These are phyloP conservation scores for Mylabris phalerata DNA, from an alignment of 1,140 invertebrate genomes.

Conservation along the genomic window DNA sequence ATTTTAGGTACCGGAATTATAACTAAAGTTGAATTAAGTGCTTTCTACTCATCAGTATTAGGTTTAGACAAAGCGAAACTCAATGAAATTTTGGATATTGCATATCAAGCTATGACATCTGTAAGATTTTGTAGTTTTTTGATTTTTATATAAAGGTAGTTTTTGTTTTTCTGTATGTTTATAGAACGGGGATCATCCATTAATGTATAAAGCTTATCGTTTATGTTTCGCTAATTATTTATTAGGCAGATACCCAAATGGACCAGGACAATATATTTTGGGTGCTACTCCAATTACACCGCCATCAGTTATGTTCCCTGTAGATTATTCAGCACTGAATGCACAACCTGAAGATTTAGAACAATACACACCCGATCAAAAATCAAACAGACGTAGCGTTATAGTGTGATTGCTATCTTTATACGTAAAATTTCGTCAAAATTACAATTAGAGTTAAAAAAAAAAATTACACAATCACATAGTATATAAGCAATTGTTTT, in stretches of 20 bases:
- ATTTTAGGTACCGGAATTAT: slow-evolving; percentile 53
- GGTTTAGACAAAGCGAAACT: slow-evolving; percentile 53
- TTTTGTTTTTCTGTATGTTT: slow-evolving; percentile 20
- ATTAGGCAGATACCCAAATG: slow-evolving; percentile 62
- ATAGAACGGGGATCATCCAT: slow-evolving; percentile 58
- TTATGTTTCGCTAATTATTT: slow-evolving; percentile 66
- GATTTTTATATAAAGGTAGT: slow-evolving; percentile 2
- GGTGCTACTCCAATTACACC: slow-evolving; percentile 50
- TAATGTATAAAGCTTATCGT: slow-evolving; percentile 57
- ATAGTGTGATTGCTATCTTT: slow-evolving; percentile 49
- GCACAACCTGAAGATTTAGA: slow-evolving; percentile 59
- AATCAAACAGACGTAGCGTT: slow-evolving; percentile 61
- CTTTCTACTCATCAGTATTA: slow-evolving; percentile 62
- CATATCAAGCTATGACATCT: slow-evolving; percentile 61
- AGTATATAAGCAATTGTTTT: slow-evolving; percentile 11
- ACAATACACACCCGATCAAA: slow-evolving; percentile 60
- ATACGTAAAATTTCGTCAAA: background rate
- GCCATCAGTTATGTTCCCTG: slow-evolving; percentile 55
- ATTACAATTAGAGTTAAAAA: background rate
- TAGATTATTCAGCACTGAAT: slow-evolving; percentile 67
- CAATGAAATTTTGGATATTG: slow-evolving; percentile 56
- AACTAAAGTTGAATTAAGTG: slow-evolving; percentile 54
- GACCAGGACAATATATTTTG: slow-evolving; percentile 64
- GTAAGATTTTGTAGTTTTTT: slow-evolving; percentile 45
- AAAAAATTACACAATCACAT: slow-evolving; percentile 9